Evolutionary conservation across 2,113 vertebrate species (phyloP), one percentile per base, ranked within the genome.

Genomic region (Gnathonemus echidnorhynchus): DNA sequence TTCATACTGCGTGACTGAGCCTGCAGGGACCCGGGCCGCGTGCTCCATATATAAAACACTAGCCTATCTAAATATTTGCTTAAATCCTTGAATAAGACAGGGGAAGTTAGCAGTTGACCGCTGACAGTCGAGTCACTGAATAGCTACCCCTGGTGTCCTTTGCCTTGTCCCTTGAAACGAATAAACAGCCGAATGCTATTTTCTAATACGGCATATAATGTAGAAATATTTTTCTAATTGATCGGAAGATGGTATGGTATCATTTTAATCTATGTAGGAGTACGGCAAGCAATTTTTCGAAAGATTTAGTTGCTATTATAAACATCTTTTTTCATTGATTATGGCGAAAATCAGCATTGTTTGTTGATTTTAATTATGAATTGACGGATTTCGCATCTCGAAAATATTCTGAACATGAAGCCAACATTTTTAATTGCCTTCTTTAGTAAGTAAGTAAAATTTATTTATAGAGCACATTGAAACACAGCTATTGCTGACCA

Each of bases 61-160:
- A 95, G 90, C 92, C 95, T 96, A 66, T 94, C 90, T 92, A 96
- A 96, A 96, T 95, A 96, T 95, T 95, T 93, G 94, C 92, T 46
- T 89, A 93, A 94, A 94, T 93, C 91, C 93, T 91, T 45, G 94
- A 94, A 92, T 92, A 91, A 93, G 93, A 93, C 91, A 91, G 84
- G 93, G 95, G 95, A 95, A 96, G 94, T 92, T 90, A 93, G 90
- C 93, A 92, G 93, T 92, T 93, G 94, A 93, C 94, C 93, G 94
- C 92, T 94, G 95, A 94, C 94, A 95, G 95, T 92, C 87, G 88
- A 92, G 93, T 90, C 91, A 90, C 89, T 90, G 91, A 91, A 89
- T 89, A 86, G 92, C 90, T 90, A 92, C 93, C 91, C 92, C 80
- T 91, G 87, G 91, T 92, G 93, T 93, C 92, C 91, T 70, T 45